A percentile compares a stretch with the other conserved stretches of the same genome.
phyloP scores from a whole-genome alignment of 2,888 invertebrate species.

The Drosophila koepferae region DNA sequence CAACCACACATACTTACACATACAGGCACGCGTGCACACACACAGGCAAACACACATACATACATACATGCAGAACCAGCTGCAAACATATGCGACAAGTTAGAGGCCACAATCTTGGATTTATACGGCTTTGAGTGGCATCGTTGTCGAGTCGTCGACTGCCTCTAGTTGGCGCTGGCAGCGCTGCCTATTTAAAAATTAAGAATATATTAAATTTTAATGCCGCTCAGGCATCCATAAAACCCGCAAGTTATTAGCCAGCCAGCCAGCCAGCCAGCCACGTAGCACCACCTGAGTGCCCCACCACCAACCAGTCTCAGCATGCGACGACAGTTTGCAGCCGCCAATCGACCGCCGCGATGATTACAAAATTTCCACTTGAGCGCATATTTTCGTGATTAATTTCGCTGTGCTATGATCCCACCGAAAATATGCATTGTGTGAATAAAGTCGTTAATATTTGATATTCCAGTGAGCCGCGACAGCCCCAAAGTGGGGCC shows the following conservation, averaged over 20 bases:
- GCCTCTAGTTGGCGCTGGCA: conserved; percentile 50
- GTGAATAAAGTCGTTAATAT: conserved; percentile 59
- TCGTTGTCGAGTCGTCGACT: conserved; percentile 33
- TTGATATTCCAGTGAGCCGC: conserved; percentile 47
- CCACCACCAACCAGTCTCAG: background rate
- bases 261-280: conserved; percentile 18
- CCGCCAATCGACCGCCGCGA: conserved; percentile 59
- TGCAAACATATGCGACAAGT: conserved; percentile 71
- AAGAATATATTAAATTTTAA: conserved; percentile 75
- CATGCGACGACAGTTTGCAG: conserved; percentile 17
- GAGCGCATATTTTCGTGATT: conserved; percentile 71
- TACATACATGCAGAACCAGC: conserved; percentile 14
- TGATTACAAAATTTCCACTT: conserved; percentile 76
- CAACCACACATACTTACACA: conserved; percentile 50
- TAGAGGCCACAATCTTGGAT: conserved; percentile 78
- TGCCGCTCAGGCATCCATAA: conserved; percentile 56
- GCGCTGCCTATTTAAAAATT: conserved; percentile 75
- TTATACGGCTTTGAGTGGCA: conserved; percentile 76
- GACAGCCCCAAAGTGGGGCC: conserved; percentile 24
- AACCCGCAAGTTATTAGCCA: conserved; percentile 69
- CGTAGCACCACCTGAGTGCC: conserved; percentile 16
- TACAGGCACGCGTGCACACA: conserved; percentile 8
- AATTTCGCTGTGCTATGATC: conserved; percentile 60
- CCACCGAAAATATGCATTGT: conserved; percentile 42
- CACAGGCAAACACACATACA: conserved; percentile 8